Evolutionary conservation across 1,140 invertebrate species (phyloP).

Genomic region (Belonocnema kinseyi): DNA sequence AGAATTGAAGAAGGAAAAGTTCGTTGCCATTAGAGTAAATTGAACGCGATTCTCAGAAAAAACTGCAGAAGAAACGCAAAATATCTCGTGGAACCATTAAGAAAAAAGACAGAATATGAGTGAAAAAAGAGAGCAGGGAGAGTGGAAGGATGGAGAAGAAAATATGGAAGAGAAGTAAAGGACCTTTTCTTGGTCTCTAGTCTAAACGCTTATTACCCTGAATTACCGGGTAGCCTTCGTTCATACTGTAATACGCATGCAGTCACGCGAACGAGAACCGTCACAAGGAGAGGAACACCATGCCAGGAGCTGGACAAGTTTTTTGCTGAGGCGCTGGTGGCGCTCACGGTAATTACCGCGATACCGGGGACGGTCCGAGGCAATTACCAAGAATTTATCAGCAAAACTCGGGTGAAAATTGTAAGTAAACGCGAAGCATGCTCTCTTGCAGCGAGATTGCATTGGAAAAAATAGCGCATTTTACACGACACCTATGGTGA

Average conservation of each 20-base stretch:
- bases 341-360: constrained; percentile 21
- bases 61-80: background rate
- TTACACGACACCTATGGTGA: constrained; percentile 13
- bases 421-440: constrained; percentile 25
- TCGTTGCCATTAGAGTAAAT: constrained; percentile 18
- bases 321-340: constrained; percentile 20
- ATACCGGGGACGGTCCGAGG: constrained; percentile 16
- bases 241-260: background rate
- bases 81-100: background rate
- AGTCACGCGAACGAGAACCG: constrained; percentile 18
- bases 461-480: constrained; percentile 5
- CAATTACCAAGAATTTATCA: constrained; percentile 32
- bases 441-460: constrained; percentile 5
- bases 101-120: background rate
- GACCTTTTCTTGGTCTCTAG: constrained; percentile 18
- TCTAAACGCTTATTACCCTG: constrained; percentile 28
- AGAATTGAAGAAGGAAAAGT: background rate
- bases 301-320: constrained; percentile 25
- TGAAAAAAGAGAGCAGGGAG: background rate
- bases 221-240: constrained; percentile 23
- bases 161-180: constrained; percentile 13
- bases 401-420: constrained; percentile 26
- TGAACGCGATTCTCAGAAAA: constrained; percentile 4
- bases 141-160: background rate
- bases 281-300: constrained; percentile 12